Evolutionary conservation across 1,140 invertebrate genomes (phyloP).

Genomic region (Drosophila mojavensis): DNA sequence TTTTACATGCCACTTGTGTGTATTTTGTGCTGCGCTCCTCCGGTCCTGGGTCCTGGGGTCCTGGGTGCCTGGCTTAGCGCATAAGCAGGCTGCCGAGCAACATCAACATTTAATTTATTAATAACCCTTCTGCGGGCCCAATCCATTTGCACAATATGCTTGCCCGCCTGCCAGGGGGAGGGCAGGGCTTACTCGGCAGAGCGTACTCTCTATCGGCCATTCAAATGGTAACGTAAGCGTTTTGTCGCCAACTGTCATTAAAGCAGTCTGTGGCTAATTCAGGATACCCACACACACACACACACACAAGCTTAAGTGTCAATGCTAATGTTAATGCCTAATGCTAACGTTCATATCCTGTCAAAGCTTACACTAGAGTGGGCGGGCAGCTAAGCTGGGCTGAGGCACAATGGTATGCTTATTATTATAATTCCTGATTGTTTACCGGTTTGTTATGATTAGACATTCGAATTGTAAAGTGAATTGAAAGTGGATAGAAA

Average conservation of each 20-base stretch:
- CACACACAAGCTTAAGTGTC: constrained; percentile 44
- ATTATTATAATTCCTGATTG: too few relatives aligned
- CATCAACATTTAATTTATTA: constrained; percentile 75
- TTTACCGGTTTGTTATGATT: neutral
- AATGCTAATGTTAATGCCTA: constrained; percentile 62
- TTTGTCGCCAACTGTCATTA: constrained; percentile 61
- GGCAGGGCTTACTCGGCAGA: neutral
- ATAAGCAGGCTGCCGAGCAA: constrained; percentile 12
- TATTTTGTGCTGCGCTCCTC: constrained; percentile 12
- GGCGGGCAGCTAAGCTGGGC: neutral
- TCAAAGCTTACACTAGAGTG: constrained; percentile 34
- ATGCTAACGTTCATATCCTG: constrained; percentile 54
- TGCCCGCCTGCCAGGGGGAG: neutral
- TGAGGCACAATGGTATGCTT: neutral
- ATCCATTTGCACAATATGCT: constrained; percentile 47
- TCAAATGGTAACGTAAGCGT: constrained; percentile 45
- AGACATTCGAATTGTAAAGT: neutral
- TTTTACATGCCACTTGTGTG: constrained; percentile 29
- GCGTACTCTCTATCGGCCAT: constrained; percentile 17
- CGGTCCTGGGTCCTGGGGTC: too few relatives aligned
- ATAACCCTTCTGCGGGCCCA: constrained; percentile 64
- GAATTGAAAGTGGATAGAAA: too few relatives aligned
- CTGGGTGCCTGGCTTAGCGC: constrained; percentile 6
- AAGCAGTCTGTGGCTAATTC: constrained; percentile 65
- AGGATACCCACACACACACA: constrained; percentile 22